Base-by-base conservation (phyloP, 2,888 invertebrate genomes). In the Microctonus aethiopoides region DNA sequence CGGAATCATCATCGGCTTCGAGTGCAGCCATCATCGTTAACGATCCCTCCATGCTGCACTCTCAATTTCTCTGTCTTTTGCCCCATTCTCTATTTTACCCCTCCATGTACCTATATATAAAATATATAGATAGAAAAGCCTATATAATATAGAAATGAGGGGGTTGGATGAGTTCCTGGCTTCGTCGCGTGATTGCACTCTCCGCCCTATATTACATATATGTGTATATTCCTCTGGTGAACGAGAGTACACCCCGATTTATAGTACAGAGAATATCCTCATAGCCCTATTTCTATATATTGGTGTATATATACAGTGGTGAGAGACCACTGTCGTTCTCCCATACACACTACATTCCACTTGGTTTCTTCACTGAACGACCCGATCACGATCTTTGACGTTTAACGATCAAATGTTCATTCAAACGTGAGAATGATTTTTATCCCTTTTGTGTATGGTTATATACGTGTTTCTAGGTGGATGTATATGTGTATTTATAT, bases 1-100 rank as follows among this genome's bases (percentile, higher is more conserved):
- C 70, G 75, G 70, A 76, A 78, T 81, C 78, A 78, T 81, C 78
- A 78, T 78, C 78, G 71, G 74, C 64, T 70, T 72, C 66, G 72
- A 73, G 75, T 72, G 73, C 74, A 77, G 77, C 76, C 75, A 79
- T 80, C 80, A 75, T 80, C 79, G 79, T 80, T 78, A 82, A 81
- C 78, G 74, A 77, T 72, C 67, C 63, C 57, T 46, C 67, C 51
- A n/a, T n/a, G n/a, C n/a, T n/a, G n/a, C n/a, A n/a, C n/a, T n/a
- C n/a, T n/a, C n/a, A n/a, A n/a, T n/a, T n/a, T n/a, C n/a, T n/a
- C n/a, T n/a, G n/a, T n/a, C 59, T 46, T 59, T 54, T 10, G 57
- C 57, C 73, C 61, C 34, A 63, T 62, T 54, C 68, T 46, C 61
- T 26, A n/a, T 41, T 4, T 16, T 29, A 9, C 32, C 10, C 24